Conservation (phyloP, 2,113 vertebrate species). For the Odobenus rosmarus region DNA sequence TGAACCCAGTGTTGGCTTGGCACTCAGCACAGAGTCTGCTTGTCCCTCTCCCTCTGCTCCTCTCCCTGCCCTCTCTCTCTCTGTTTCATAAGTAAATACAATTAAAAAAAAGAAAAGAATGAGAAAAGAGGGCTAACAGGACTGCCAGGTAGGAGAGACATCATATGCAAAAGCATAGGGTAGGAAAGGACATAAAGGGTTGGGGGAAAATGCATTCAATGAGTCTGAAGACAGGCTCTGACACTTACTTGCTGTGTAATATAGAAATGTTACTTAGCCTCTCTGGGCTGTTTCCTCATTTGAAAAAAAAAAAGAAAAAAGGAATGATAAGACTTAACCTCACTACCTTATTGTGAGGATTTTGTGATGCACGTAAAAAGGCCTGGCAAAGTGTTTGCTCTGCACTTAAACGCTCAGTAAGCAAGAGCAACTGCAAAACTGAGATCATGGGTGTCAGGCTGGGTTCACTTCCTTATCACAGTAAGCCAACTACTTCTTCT, state of each 20-base stretch:
- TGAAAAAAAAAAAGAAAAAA: background rate
- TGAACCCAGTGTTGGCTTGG: background rate
- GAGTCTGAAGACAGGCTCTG: background rate
- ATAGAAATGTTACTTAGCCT: background rate
- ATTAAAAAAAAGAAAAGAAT: background rate
- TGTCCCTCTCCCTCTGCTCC: background rate
- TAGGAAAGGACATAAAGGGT: background rate
- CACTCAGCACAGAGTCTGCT: background rate
- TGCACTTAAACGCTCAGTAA: background rate
- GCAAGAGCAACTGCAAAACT: background rate
- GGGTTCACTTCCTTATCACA: slow-evolving; percentile 10
- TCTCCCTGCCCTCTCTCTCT: background rate
- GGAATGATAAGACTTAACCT: background rate
- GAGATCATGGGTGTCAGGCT: background rate
- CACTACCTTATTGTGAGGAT: background rate
- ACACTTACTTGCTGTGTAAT: background rate
- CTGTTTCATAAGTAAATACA: background rate
- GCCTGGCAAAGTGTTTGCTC: background rate
- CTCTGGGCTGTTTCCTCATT: background rate
- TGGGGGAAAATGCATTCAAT: background rate
- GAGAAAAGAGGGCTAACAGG: background rate
- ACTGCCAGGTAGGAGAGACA: background rate
- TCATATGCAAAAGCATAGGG: background rate
- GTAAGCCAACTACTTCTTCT: background rate
- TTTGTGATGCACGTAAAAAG: background rate